Evolutionary conservation across 30 jellyfish, hydroid and myxozoan species (phyloP), one percentile per base, ranked within the genome.

Genomic region (Turritopsis rubra): DNA sequence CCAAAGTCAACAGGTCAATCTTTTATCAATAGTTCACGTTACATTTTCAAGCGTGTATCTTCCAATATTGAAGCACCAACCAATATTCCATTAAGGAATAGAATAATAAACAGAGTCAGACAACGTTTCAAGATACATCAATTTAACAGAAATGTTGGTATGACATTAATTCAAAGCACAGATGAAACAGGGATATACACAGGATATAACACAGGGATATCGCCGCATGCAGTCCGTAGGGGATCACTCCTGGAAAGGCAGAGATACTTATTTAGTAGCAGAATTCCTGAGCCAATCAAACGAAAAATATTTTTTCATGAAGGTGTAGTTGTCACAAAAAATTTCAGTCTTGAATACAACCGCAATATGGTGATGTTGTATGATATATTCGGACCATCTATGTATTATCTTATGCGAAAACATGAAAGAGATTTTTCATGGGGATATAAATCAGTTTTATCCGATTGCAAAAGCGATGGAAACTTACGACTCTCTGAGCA

Each of bases 391-490:
- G 83, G 85, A 60, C 85, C 80, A 52, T 89, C 97, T 18, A 71
- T 90, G 52, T 87, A 90, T 73, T 90, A 86, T 65, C 79, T 90
- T 87, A 86, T 79, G 68, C 68, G 78, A 30, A 88, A 81, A 22
- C 72, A 65, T 21, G 72, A 77, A 24, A 26, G 85, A 77, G 85
- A 60, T 18, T 29, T 77, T 29, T 79, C 90, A 70, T 91, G 96
- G 95, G 87, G 72, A 31, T 91, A 73, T 81, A 87, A 81, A 28
- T 87, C 89, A 28, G 80, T 85, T 60, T 71, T 81, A 65, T 82
- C 98, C 27, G 79, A 81, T 7, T 92, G 98, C 72, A 84, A 81
- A 73, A 87, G 89, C 75, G 98, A 92, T 75, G 98, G 98, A 21
- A 92, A 92, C 78, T 65, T 92, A 72, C 87, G 76, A 26, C 84